A percentile compares a stretch with the other conserved stretches of the same genome.
Evolutionary conservation across 1,140 invertebrate species (phyloP).

Genomic region (Cheumatopsyche charites): DNA sequence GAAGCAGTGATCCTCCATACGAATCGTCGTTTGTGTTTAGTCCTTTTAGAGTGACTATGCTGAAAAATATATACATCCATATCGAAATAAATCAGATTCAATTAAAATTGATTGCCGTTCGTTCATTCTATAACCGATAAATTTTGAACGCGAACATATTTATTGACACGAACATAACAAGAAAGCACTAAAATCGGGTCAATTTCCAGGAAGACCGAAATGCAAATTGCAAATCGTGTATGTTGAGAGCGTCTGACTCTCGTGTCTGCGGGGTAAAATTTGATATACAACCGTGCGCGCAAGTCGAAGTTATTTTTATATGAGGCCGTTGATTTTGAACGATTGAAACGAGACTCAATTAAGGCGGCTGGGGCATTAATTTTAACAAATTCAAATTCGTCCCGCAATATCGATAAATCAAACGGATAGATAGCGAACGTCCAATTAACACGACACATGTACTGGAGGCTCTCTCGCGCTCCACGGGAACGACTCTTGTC

Average conservation of each 20-base stretch:
- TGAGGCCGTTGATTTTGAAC: constrained; percentile 20
- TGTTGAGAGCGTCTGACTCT: not conserved
- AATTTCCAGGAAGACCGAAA: too few species aligned
- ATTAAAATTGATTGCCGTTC: too few species aligned
- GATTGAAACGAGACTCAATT: constrained; percentile 25
- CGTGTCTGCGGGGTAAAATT: constrained; percentile 18
- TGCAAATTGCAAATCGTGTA: not conserved
- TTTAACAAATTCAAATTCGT: too few species aligned
- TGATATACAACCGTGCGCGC: constrained; percentile 7
- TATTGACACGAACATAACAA: too few species aligned
- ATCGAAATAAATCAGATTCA: too few species aligned
- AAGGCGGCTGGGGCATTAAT: not conserved
- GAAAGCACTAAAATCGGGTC: too few species aligned
- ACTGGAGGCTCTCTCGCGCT: not conserved
- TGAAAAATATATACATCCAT: not conserved
- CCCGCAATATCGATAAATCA: constrained; percentile 5
- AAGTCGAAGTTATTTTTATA: constrained; percentile 5
- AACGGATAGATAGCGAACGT: not conserved
- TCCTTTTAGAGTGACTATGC: not conserved
- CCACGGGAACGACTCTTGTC: not conserved
- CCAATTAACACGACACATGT: constrained; percentile 8
- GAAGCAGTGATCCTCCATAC: constrained; percentile 5
- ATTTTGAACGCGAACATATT: too few species aligned
- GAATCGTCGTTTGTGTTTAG: too few species aligned
- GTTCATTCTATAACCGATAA: too few species aligned